These are phyloP conservation scores for Achlya flavicornis DNA, from an alignment of 2,888 invertebrate species.

Conservation along the genomic window DNA sequence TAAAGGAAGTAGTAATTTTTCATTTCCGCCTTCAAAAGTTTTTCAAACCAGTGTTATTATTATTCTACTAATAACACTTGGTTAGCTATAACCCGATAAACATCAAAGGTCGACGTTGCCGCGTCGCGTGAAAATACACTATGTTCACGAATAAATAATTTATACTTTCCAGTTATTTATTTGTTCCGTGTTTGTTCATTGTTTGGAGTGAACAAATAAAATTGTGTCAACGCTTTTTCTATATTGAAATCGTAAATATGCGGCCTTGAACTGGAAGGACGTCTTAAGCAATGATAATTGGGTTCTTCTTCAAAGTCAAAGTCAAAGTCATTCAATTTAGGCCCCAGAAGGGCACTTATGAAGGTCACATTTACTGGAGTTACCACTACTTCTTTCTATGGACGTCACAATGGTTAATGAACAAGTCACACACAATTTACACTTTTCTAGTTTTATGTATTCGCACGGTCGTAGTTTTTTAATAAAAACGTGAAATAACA, in stretches of 20 bases:
- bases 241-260: not conserved
- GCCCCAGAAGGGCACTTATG: too few species aligned
- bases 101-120: not conserved
- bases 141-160: conserved; percentile 3
- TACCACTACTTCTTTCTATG: too few species aligned
- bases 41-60: not conserved
- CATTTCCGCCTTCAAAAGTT: not conserved
- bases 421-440: too few species aligned
- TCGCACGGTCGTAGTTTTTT: too few species aligned
- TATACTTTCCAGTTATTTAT: not conserved
- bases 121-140: not conserved
- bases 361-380: too few species aligned
- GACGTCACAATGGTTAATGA: too few species aligned
- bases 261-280: not conserved
- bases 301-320: too few species aligned
- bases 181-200: not conserved
- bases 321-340: too few species aligned
- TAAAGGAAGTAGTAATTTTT: not conserved
- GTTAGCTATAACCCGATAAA: not conserved
- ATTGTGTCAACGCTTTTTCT: not conserved
- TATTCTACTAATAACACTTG: not conserved
- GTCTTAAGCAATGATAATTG: too few species aligned
- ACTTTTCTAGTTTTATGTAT: too few species aligned
- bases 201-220: not conserved
- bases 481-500: too few species aligned